Percentiles rank a stretch among this genome's conserved stretches.
These are phyloP conservation scores for Chionoecetes opilio DNA, from an alignment of 1,140 invertebrate species.

Conservation along the genomic window DNA sequence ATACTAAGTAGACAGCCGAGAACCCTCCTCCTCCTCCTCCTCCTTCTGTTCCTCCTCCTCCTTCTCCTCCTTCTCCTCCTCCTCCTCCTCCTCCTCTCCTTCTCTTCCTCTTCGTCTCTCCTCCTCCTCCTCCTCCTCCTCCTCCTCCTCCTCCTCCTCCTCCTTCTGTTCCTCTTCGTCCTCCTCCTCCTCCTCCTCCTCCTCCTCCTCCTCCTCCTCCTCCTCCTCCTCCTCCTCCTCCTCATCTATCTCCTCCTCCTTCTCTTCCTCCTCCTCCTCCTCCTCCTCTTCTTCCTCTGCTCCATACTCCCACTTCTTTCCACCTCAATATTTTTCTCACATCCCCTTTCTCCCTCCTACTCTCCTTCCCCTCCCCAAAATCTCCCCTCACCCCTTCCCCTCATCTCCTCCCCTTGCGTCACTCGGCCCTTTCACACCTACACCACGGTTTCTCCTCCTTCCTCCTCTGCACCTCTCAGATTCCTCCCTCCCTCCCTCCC, in stretches of 20 bases:
- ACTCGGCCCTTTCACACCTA: neutral
- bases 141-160: neutral
- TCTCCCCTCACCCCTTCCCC: neutral
- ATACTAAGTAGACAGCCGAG: constrained; percentile 36
- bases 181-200: too few relatives aligned
- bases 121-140: too few relatives aligned
- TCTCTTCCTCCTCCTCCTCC: neutral
- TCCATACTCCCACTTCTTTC: neutral
- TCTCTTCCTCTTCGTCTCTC: too few relatives aligned
- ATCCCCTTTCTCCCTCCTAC: neutral
- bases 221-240: too few relatives aligned
- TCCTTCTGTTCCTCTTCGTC: too few relatives aligned
- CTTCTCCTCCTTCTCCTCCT: neutral
- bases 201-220: too few relatives aligned
- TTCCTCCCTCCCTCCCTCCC: neutral
- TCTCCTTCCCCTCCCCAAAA: neutral
- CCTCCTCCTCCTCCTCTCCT: neutral
- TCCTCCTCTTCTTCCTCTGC: neutral
- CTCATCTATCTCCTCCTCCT: too few relatives aligned
- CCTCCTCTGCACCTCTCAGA: neutral
- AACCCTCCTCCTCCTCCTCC: neutral
- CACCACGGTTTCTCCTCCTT: neutral
- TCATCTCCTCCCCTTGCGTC: neutral
- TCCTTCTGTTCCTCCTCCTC: too few relatives aligned
- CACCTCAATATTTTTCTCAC: neutral